Conservation (phyloP, 2,888 invertebrate species). For the Blera fallax region DNA sequence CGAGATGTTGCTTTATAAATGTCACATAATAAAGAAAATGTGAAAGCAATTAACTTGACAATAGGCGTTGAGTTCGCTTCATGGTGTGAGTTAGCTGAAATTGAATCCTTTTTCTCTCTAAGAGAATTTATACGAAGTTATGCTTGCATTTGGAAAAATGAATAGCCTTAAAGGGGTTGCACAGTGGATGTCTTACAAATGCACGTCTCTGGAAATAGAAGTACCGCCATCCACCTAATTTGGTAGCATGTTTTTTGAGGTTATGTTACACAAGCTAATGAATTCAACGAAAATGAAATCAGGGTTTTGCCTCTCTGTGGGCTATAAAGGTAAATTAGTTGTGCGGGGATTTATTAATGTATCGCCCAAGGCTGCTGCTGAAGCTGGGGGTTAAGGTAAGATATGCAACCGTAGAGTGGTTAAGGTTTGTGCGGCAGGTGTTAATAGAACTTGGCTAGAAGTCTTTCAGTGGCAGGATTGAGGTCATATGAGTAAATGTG, state of each 20-base stretch:
- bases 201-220: neutral
- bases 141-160: neutral
- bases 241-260: neutral
- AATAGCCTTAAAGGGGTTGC: neutral
- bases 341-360: neutral
- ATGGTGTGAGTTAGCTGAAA: neutral
- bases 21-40: conserved; percentile 15
- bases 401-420: no score
- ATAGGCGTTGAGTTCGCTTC: neutral
- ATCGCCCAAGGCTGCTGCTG: no score
- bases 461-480: no score
- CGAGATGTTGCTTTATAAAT: conserved; percentile 11
- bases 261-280: neutral
- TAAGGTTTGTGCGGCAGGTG: no score
- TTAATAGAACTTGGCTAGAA: no score
- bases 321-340: neutral
- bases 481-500: no score
- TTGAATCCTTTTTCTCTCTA: neutral
- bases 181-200: neutral
- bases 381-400: no score
- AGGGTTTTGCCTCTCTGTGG: neutral
- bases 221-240: neutral
- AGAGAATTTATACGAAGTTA: neutral
- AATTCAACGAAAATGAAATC: neutral
- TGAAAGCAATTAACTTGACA: conserved; percentile 24